Conservation (phyloP, 2,797 vertebrate species). For the Lithobates pipiens region DNA sequence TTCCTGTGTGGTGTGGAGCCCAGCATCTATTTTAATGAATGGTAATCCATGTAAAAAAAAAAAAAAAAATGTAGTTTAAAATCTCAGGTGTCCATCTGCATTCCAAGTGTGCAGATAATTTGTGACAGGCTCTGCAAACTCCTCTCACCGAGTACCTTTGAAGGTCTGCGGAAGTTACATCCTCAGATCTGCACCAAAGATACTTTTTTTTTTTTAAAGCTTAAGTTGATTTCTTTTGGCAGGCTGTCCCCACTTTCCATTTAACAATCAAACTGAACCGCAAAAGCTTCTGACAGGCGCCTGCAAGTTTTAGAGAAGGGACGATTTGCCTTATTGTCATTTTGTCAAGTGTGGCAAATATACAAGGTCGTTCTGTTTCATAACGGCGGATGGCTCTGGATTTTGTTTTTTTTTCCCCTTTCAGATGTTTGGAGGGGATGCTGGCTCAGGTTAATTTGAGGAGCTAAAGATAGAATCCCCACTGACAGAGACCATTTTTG, state of each 20-base stretch:
- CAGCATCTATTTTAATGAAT: not conserved
- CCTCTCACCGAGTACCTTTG: not conserved
- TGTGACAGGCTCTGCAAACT: not conserved
- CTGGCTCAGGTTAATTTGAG: too few relatives aligned
- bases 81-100: slow-evolving; percentile 8
- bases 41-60: not conserved
- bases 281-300: not conserved
- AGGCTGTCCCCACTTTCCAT: slow-evolving; percentile 28
- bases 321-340: not conserved
- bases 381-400: not conserved
- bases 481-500: too few relatives aligned
- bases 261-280: slow-evolving; percentile 1
- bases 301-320: not conserved
- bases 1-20: not conserved
- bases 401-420: not conserved
- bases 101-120: slow-evolving; percentile 11
- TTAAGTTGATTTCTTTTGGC: slow-evolving; percentile 44
- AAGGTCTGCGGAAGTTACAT: slow-evolving; percentile 27
- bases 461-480: too few relatives aligned
- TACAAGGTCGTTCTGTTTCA: slow-evolving; percentile 14
- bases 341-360: not conserved
- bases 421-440: too few relatives aligned
- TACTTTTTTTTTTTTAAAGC: not conserved
- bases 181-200: not conserved
- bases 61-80: not conserved